phyloP scores from a whole-genome alignment of 2,888 invertebrate species.

The Epinotia demarniana region DNA sequence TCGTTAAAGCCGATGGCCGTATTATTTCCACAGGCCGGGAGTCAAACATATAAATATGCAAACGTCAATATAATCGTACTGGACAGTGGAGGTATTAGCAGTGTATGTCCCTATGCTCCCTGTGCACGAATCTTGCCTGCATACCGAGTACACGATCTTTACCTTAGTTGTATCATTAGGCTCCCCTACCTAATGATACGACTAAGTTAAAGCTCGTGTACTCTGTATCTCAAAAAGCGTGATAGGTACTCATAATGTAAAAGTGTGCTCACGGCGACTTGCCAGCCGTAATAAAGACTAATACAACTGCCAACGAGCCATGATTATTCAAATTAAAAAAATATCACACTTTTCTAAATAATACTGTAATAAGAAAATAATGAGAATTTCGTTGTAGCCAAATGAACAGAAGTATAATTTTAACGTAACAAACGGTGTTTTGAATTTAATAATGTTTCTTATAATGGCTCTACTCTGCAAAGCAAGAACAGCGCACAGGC shows the following conservation, averaged over 20 bases:
- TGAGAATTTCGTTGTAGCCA: slow-evolving; percentile 50
- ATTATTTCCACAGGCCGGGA: too few species aligned
- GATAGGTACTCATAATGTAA: neutral
- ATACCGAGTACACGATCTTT: too few species aligned
- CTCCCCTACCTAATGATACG: too few species aligned
- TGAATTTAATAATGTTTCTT: slow-evolving; percentile 72
- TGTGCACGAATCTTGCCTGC: too few species aligned
- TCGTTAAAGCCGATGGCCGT: too few species aligned
- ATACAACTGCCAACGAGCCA: slow-evolving; percentile 12
- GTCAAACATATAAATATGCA: too few species aligned
- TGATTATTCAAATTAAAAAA: slow-evolving; percentile 13
- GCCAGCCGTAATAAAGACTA: slow-evolving; percentile 12
- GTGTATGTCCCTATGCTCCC: too few species aligned
- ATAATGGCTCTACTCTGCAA: slow-evolving; percentile 71
- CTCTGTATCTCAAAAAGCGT: neutral
- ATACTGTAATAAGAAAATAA: slow-evolving; percentile 31
- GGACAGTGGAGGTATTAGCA: too few species aligned
- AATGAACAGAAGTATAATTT: slow-evolving; percentile 74
- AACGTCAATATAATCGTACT: too few species aligned
- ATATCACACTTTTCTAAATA: slow-evolving; percentile 51
- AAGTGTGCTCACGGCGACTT: neutral
- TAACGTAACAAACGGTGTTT: slow-evolving; percentile 75
- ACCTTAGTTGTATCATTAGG: too few species aligned
- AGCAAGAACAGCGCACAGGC: slow-evolving; percentile 61
- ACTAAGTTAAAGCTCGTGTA: neutral